Percentiles rank a stretch among this genome's conserved stretches.
These are phyloP conservation scores for Theretra japonica DNA, from an alignment of 2,888 invertebrate species.

Conservation along the genomic window DNA sequence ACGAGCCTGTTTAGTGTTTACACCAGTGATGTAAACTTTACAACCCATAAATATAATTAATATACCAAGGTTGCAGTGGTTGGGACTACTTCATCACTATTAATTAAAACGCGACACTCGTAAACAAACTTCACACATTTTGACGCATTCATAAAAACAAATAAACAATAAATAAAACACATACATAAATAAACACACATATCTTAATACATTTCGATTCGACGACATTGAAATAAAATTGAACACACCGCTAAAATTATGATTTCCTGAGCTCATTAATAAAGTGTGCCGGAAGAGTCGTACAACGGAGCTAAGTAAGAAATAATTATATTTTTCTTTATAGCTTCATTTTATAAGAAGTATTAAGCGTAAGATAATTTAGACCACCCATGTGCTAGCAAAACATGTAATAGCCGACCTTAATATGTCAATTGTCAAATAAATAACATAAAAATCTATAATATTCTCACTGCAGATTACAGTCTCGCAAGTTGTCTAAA, in stretches of 20 bases:
- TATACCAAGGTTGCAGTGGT: no score
- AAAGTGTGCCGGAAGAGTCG: background rate
- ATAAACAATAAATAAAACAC: background rate
- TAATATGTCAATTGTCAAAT: no score
- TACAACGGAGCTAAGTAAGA: background rate
- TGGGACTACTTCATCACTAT: background rate
- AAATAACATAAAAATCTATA: no score
- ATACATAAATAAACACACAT: background rate
- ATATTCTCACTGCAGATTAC: no score
- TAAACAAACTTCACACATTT: background rate
- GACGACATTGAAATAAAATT: constrained; percentile 20
- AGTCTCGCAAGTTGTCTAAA: no score
- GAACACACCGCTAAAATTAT: background rate
- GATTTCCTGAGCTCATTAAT: constrained; percentile 14
- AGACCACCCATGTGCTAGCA: background rate
- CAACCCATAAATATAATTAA: no score
- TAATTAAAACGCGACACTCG: background rate
- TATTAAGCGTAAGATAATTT: background rate
- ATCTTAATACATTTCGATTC: background rate
- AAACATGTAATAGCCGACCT: no score
- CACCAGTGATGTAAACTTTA: no score
- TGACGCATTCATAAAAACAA: background rate
- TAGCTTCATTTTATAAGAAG: background rate
- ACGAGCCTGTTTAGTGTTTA: no score
- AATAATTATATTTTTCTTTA: background rate